Conservation (phyloP, 2,113 vertebrate species). For the Chitala chitala region DNA sequence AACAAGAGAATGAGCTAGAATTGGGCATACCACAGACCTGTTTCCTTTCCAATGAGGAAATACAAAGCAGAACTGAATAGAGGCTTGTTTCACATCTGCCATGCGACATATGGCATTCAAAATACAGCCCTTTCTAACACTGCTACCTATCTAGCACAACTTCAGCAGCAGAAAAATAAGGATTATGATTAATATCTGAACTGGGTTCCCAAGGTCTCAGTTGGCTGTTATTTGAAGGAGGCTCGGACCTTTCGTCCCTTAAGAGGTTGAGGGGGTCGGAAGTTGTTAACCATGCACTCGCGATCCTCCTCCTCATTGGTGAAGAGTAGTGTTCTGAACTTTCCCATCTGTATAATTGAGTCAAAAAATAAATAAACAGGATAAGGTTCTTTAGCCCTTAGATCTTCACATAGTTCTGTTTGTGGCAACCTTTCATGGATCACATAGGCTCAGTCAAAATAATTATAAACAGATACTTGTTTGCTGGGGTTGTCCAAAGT, state of each 20-base stretch:
- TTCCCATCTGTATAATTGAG: constrained; percentile 71
- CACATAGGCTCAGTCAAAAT: too few species aligned
- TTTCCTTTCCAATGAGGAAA: not conserved
- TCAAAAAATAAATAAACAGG: constrained; percentile 2
- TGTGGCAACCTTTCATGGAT: not conserved
- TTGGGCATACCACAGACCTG: not conserved
- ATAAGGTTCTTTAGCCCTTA: not conserved
- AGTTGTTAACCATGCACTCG: constrained; percentile 90
- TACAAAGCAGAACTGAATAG: not conserved
- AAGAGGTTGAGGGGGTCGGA: constrained; percentile 86
- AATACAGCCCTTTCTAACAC: not conserved
- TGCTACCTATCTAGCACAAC: not conserved
- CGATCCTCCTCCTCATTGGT: constrained; percentile 73
- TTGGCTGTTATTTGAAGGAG: constrained; percentile 68
- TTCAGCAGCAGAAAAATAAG: not conserved
- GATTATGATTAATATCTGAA: not conserved
- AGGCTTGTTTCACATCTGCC: not conserved
- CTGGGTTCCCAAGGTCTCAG: not conserved
- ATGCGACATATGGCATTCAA: not conserved
- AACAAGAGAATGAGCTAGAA: not conserved
- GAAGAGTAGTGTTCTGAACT: constrained; percentile 81
- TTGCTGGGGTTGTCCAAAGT: too few species aligned
- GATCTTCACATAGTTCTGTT: not conserved
- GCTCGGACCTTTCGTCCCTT: constrained; percentile 80
- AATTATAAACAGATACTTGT: too few species aligned